phyloP scores from a whole-genome alignment of 2,113 vertebrate species.

The Amphiprion percula region DNA sequence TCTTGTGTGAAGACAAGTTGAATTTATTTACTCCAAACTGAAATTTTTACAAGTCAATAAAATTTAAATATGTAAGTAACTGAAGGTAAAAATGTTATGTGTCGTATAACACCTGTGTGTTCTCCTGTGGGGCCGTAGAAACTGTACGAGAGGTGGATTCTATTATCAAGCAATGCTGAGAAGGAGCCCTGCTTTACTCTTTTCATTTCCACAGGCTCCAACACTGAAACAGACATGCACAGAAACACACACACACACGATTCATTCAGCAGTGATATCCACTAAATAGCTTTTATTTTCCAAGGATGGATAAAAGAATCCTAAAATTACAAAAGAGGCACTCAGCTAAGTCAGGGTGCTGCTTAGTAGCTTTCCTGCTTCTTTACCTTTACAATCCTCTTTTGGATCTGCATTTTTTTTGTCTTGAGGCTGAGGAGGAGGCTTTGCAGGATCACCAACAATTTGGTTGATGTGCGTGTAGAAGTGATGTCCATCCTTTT shows the following conservation, averaged over 20 bases:
- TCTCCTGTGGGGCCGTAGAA: conserved; percentile 86
- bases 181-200: conserved; percentile 89
- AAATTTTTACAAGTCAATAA: not conserved
- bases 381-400: conserved; percentile 42
- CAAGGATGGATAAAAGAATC: not conserved
- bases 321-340: not conserved
- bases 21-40: not conserved
- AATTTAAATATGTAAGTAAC: not conserved
- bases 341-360: not conserved
- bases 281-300: not conserved
- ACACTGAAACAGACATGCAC: conserved; percentile 51
- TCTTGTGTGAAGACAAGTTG: not conserved
- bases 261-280: not conserved
- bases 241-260: not conserved
- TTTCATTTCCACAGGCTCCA: conserved; percentile 46
- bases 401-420: conserved; percentile 20
- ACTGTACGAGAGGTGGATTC: conserved; percentile 91
- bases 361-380: not conserved
- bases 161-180: conserved; percentile 89
- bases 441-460: not conserved
- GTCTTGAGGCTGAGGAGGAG: conserved; percentile 45
- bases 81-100: not conserved
- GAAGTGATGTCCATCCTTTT: conserved; percentile 92
- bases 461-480: conserved; percentile 85
- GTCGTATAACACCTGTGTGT: conserved; percentile 79